These are phyloP conservation scores for Rhabdomys pumilio DNA, from an alignment of 2,797 vertebrate species.

Conservation along the genomic window DNA sequence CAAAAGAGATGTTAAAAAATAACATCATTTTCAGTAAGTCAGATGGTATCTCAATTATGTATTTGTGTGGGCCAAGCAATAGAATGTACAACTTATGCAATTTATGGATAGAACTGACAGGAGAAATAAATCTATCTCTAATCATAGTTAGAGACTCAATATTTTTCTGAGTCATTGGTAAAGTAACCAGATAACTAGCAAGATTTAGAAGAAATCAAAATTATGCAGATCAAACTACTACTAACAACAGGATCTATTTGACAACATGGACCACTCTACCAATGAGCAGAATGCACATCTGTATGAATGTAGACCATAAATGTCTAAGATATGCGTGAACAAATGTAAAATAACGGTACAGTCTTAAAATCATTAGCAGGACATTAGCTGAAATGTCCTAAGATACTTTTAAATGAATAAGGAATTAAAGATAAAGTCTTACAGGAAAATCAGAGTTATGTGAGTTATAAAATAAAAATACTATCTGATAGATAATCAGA, in stretches of 20 bases:
- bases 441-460: background rate
- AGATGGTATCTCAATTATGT: background rate
- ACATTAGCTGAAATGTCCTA: background rate
- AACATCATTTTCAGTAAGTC: background rate
- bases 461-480: constrained; percentile 1
- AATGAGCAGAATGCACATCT: background rate
- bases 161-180: background rate
- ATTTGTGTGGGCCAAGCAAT: background rate
- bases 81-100: background rate
- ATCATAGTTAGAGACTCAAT: background rate
- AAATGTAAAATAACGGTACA: constrained; percentile 6
- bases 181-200: background rate
- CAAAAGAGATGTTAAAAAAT: background rate
- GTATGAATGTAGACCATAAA: background rate
- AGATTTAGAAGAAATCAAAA: background rate
- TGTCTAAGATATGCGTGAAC: background rate
- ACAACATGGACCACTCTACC: background rate
- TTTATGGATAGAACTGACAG: background rate
- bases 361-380: background rate
- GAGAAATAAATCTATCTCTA: background rate
- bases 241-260: background rate
- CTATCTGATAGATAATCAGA: background rate
- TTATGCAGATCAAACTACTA: background rate
- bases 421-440: background rate
- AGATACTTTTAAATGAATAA: constrained; percentile 1